Evolutionary conservation across 1,140 invertebrate genomes (phyloP).

Genomic region (Drosophila saltans): DNA sequence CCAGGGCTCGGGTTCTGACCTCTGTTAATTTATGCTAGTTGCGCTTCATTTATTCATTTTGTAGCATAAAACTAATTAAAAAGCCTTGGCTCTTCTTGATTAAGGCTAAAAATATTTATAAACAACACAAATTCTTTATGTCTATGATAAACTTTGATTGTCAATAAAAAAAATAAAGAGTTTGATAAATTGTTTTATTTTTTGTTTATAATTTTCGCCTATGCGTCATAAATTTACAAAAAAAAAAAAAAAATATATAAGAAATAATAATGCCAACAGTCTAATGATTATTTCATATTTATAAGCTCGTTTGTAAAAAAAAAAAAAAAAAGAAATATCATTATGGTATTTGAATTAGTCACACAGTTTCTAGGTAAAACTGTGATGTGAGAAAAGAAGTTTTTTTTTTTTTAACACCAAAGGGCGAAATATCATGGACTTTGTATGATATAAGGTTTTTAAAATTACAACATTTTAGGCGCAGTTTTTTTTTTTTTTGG

Average conservation of each 20-base stretch:
- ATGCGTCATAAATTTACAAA: conserved; percentile 24
- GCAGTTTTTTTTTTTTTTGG: background rate
- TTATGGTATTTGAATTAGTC: background rate
- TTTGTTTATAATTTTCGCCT: background rate
- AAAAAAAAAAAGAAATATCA: background rate
- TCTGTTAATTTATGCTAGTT: conserved; percentile 48
- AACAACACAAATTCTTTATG: conserved; percentile 10
- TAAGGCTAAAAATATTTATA: conserved; percentile 13
- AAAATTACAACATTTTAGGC: background rate
- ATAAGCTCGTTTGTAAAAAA: too few relatives aligned
- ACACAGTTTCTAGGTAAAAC: background rate
- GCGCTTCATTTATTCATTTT: conserved; percentile 45
- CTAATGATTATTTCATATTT: conserved; percentile 11
- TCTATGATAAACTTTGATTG: conserved; percentile 19
- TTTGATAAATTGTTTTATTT: conserved; percentile 38
- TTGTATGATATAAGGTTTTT: background rate
- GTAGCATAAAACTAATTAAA: conserved; percentile 57
- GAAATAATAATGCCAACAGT: background rate
- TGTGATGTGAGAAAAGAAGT: background rate
- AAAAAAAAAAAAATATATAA: background rate
- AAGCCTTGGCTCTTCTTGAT: conserved; percentile 35
- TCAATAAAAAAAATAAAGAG: conserved; percentile 22
- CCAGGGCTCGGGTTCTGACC: conserved; percentile 8
- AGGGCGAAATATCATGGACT: background rate
- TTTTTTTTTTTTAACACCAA: background rate